Percentiles rank a stretch among this genome's conserved stretches.
Evolutionary conservation across 1,140 invertebrate species (phyloP).

Genomic region (Proales similis): DNA sequence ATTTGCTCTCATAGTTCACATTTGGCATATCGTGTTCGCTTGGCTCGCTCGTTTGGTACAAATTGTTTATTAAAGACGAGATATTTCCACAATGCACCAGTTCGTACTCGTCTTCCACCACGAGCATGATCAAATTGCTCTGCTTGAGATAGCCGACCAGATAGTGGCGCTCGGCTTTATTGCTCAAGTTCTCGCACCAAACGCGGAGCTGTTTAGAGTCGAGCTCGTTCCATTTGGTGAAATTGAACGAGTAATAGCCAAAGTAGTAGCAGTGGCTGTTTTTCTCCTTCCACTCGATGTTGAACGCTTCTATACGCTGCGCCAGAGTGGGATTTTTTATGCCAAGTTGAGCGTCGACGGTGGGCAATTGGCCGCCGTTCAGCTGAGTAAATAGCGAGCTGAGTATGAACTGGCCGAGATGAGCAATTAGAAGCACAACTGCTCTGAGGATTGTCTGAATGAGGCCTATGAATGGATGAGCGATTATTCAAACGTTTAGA

Average conservation of each 20-base stretch:
- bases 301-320: constrained; percentile 21
- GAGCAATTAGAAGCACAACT: too few species aligned
- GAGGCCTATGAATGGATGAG: too few species aligned
- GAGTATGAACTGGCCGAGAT: too few species aligned
- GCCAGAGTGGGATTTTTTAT: constrained; percentile 10
- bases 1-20: too few species aligned
- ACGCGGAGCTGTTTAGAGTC: constrained; percentile 7
- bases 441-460: too few species aligned
- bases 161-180: not conserved
- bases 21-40: too few species aligned
- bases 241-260: constrained; percentile 30
- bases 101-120: constrained; percentile 29
- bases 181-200: constrained; percentile 23
- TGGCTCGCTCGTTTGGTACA: not conserved
- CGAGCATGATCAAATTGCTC: constrained; percentile 32
- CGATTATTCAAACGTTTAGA: too few species aligned
- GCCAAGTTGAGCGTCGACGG: not conserved
- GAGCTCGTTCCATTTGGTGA: constrained; percentile 23
- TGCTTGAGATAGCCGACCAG: constrained; percentile 12
- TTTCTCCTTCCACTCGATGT: constrained; percentile 27
- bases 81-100: constrained; percentile 23
- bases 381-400: too few species aligned
- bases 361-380: too few species aligned
- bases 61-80: not conserved
- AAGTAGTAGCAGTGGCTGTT: constrained; percentile 36